These are phyloP conservation scores for Pilophorus perplexus DNA, from an alignment of 2,888 invertebrate genomes.

Conservation along the genomic window DNA sequence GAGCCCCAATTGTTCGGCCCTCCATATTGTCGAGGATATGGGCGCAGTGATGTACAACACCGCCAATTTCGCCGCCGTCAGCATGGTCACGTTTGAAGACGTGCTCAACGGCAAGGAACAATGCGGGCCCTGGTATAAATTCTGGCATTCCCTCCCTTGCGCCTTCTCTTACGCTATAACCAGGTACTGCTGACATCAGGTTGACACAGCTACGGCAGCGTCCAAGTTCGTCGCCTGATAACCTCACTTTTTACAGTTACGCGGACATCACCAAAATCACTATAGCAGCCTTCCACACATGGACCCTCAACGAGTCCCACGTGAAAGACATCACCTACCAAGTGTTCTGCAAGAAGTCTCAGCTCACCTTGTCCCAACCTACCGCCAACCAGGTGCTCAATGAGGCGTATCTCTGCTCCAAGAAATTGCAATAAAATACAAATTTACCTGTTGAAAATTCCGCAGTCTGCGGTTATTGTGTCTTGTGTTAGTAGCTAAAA, in stretches of 20 bases:
- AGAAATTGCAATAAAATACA: no score
- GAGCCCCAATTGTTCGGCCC: slow-evolving; percentile 5
- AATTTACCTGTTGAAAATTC: no score
- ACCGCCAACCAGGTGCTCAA: slow-evolving; percentile 2
- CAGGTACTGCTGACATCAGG: no score
- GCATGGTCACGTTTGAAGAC: slow-evolving; percentile 19
- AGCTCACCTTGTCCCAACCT: neutral
- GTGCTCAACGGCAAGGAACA: neutral
- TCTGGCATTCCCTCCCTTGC: slow-evolving; percentile 24
- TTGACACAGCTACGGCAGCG: no score
- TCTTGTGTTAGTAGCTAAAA: no score
- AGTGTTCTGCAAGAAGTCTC: neutral
- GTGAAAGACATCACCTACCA: slow-evolving; percentile 1
- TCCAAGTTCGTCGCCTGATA: no score
- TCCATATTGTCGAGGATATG: slow-evolving; percentile 14
- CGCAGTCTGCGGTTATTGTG: no score
- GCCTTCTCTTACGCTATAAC: neutral
- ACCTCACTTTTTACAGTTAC: no score
- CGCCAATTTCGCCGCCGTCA: slow-evolving; percentile 4
- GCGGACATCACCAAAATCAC: neutral
- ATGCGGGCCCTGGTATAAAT: slow-evolving; percentile 9
- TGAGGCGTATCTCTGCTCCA: slow-evolving; percentile 20
- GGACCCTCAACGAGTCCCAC: neutral
- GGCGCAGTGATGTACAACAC: slow-evolving; percentile 11
- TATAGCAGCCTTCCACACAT: neutral